phyloP scores from a whole-genome alignment of 2,113 vertebrate genomes.

The Progne subis region DNA sequence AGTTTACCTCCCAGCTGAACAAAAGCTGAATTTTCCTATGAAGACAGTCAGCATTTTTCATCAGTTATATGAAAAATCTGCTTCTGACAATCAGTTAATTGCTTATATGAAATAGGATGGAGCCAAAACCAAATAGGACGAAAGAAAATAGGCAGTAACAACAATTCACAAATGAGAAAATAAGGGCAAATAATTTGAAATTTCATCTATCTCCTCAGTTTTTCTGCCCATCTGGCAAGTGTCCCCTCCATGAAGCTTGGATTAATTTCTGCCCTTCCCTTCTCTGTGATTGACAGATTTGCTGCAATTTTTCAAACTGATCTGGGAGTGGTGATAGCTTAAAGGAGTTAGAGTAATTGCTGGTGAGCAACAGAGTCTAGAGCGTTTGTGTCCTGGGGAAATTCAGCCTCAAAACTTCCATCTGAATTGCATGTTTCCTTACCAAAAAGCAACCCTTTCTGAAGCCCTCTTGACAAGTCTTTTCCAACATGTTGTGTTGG shows the following conservation, averaged over 20 bases:
- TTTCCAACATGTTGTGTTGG: background rate
- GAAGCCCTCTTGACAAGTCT: background rate
- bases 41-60: background rate
- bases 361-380: background rate
- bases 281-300: background rate
- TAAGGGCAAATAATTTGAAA: background rate
- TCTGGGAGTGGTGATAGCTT: background rate
- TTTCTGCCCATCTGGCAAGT: background rate
- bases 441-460: background rate
- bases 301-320: background rate
- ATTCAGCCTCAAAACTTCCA: background rate
- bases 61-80: background rate
- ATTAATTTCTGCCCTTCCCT: background rate
- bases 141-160: background rate
- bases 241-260: rapidly evolving
- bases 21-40: background rate
- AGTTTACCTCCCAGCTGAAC: background rate
- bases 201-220: background rate
- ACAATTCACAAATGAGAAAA: background rate
- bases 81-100: background rate
- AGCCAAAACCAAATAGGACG: background rate
- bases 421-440: background rate
- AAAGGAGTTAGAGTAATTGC: background rate
- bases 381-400: background rate
- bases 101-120: background rate